Evolutionary conservation across 1,140 invertebrate genomes (phyloP), one percentile per base, ranked within the genome.

Genomic region (Temnothorax curvispinosus): DNA sequence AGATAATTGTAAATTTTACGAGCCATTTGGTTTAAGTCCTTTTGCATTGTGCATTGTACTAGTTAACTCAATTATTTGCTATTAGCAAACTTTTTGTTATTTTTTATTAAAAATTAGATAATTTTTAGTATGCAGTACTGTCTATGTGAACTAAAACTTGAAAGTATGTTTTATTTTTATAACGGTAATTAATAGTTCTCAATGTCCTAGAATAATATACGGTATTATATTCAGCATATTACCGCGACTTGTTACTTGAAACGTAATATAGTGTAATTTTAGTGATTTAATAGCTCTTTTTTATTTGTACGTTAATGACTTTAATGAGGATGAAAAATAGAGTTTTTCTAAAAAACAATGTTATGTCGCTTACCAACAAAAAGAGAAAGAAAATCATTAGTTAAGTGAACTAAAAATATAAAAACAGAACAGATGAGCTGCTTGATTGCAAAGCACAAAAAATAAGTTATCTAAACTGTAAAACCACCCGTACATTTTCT

Each of bases 361-460:
- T 67, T 67, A 3, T 32, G 3, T 64, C 6, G 11, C 9, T 65
- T 27, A 67, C 9, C 7, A 78, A 38, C n/a, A 35, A 65, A 71
- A 65, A 18, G 13, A 47, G 32, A 35, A 13, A 18, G 27, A n/a
- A 64, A 62, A 21, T 50, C 18, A 50, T 50, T 27, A 72, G 41
- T 58, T 35, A 72, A 82, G 18, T 47, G 35, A 78, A 50, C 3
- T 74, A 58, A 74, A 82, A 60, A 72, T 72, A 56, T 21, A 44
- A 67, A 35, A 65, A 41, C 8, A 3, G 18, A 54, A 69, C n/a
- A 32, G 52, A 72, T 47, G 18, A 82, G 38, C 18, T 32, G 52
- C 67, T 82, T 82, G 67, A 82, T 72, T 82, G 27, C 62, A 65
- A 41, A 78, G 60, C 32, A 65, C 27, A 74, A 82, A 82, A 82